Evolutionary conservation across 2,888 invertebrate genomes (phyloP).

Genomic region (Thalpophila matura): DNA sequence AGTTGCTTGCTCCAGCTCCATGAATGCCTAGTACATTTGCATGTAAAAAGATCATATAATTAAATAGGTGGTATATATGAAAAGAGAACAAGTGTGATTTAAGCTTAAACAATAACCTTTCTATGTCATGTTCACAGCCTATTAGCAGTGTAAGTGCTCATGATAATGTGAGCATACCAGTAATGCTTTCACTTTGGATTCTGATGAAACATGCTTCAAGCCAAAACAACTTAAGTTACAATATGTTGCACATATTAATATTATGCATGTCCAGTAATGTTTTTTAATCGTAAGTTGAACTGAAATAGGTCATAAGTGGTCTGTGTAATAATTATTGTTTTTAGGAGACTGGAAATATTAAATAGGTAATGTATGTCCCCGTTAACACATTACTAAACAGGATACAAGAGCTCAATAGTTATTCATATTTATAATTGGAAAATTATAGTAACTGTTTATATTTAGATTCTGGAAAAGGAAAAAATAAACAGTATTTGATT

Average conservation of each 20-base stretch:
- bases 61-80: conserved; percentile 19
- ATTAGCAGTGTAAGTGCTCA: conserved; percentile 73
- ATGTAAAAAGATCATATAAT: conserved; percentile 15
- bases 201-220: conserved; percentile 67
- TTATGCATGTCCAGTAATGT: not conserved
- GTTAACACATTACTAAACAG: conserved; percentile 25
- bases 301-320: conserved; percentile 8
- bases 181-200: conserved; percentile 82
- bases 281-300: not conserved
- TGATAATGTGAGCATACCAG: conserved; percentile 77
- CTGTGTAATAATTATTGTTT: not conserved
- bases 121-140: conserved; percentile 71
- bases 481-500: conserved; percentile 16
- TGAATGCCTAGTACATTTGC: conserved; percentile 31
- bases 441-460: conserved; percentile 24
- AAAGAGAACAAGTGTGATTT: conserved; percentile 47
- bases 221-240: conserved; percentile 36
- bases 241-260: conserved; percentile 21
- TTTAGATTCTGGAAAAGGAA: conserved; percentile 6
- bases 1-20: conserved; percentile 3
- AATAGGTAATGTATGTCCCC: too few relatives aligned
- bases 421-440: conserved; percentile 12
- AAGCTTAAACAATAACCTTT: conserved; percentile 59
- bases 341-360: not conserved
- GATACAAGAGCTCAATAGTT: conserved; percentile 9